A percentile compares a stretch with the other conserved stretches of the same genome.
These are phyloP conservation scores for Pangasius macronema DNA, from an alignment of 2,797 vertebrate genomes.

Conservation along the genomic window DNA sequence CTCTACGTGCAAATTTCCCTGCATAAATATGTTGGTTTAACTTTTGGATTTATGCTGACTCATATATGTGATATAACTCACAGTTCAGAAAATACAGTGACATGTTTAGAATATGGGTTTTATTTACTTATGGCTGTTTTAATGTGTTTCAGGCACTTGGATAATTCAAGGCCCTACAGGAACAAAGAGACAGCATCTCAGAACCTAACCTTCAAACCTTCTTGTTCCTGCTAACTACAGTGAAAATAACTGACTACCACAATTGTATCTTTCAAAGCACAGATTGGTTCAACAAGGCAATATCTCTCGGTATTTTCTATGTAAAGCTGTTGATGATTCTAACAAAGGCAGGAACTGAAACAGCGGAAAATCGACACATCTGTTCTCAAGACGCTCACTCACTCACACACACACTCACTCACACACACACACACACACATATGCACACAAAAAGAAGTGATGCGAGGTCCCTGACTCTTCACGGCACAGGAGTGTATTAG, in stretches of 20 bases:
- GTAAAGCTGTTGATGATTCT: constrained; percentile 36
- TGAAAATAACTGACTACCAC: constrained; percentile 53
- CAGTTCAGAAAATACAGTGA: neutral
- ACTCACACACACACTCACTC: constrained; percentile 38
- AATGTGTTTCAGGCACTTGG: constrained; percentile 32
- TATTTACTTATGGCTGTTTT: neutral
- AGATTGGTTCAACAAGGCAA: constrained; percentile 67
- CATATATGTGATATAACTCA: neutral
- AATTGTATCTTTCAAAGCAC: constrained; percentile 79
- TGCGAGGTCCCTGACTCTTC: constrained; percentile 15
- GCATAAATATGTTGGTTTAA: neutral
- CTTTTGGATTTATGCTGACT: neutral
- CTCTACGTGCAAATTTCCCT: neutral
- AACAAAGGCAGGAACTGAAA: constrained; percentile 34
- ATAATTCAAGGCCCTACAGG: constrained; percentile 45
- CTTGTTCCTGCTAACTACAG: constrained; percentile 61
- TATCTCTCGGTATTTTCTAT: constrained; percentile 60
- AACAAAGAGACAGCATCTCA: constrained; percentile 47
- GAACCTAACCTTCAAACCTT: constrained; percentile 49
- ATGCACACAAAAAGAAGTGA: neutral
- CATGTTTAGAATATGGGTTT: neutral
- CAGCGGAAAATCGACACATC: constrained; percentile 14
- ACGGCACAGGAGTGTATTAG: constrained; percentile 30
- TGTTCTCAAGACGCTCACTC: constrained; percentile 38
- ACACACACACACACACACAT: neutral